Evolutionary conservation across 2,797 vertebrate genomes (phyloP).

Genomic region (Heteromormyrus szaboi): DNA sequence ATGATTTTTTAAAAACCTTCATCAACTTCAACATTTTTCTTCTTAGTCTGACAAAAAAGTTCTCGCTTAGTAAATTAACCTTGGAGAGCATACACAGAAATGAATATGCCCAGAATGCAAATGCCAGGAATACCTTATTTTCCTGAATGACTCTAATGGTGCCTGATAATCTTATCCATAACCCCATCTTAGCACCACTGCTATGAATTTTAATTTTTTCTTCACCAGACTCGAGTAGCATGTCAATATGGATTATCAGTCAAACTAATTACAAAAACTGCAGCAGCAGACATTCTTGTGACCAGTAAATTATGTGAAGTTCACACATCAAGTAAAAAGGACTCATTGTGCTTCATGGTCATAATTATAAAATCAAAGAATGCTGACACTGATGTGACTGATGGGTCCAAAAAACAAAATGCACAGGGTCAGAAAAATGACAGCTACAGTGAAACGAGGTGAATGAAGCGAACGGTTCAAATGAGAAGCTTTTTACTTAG

Average conservation of each 20-base stretch:
- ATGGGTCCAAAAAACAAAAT: neutral
- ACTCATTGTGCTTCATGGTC: neutral
- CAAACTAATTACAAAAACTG: slow-evolving; percentile 11
- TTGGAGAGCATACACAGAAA: slow-evolving; percentile 52
- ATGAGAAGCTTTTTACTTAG: neutral
- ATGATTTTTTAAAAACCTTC: slow-evolving; percentile 39
- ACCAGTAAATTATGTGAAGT: neutral
- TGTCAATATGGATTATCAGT: slow-evolving; percentile 19
- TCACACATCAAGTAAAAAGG: neutral
- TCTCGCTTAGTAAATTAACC: slow-evolving; percentile 56
- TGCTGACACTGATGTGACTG: neutral
- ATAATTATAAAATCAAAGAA: slow-evolving; percentile 12
- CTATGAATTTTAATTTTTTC: slow-evolving; percentile 20
- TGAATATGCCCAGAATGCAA: slow-evolving; percentile 29
- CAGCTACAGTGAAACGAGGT: neutral
- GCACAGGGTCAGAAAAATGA: neutral
- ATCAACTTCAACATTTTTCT: slow-evolving; percentile 24
- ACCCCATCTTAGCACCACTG: slow-evolving; percentile 14
- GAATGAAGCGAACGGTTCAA: neutral
- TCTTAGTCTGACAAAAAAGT: slow-evolving; percentile 18
- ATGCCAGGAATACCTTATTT: slow-evolving; percentile 49
- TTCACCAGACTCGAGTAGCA: slow-evolving; percentile 1
- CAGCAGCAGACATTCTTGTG: neutral
- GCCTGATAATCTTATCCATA: slow-evolving; percentile 20
- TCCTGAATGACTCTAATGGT: slow-evolving; percentile 26